phyloP scores from a whole-genome alignment of 2,797 vertebrate species.

The Setipinna tenuifilis region DNA sequence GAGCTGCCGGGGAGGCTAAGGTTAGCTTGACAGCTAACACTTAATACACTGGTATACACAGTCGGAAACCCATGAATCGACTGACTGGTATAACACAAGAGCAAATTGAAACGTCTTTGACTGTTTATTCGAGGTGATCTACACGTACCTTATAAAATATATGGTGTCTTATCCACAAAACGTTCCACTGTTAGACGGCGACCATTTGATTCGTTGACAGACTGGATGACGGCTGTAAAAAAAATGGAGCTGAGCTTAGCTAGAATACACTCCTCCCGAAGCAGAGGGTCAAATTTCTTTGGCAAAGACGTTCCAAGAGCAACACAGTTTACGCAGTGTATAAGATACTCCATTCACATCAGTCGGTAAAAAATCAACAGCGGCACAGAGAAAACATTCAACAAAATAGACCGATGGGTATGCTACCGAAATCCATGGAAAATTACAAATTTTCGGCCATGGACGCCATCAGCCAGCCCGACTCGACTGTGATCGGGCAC shows the following conservation, averaged over 20 bases:
- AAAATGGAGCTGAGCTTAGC: conserved; percentile 61
- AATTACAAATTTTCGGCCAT: background rate
- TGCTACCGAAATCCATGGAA: background rate
- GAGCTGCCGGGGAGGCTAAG: background rate
- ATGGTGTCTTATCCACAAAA: conserved; percentile 22
- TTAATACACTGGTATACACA: background rate
- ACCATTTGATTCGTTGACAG: conserved; percentile 38
- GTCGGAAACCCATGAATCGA: background rate
- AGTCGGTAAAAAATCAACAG: conserved; percentile 34
- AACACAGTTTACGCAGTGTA: conserved; percentile 36
- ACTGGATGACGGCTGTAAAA: conserved; percentile 41
- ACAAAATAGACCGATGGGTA: background rate
- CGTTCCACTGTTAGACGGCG: conserved; percentile 27
- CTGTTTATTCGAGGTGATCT: background rate
- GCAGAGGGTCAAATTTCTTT: conserved; percentile 70
- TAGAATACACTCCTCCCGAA: conserved; percentile 55
- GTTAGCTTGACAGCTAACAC: background rate
- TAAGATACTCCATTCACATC: conserved; percentile 70
- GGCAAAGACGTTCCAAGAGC: conserved; percentile 54
- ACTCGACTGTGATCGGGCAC: background rate
- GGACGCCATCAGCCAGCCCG: background rate
- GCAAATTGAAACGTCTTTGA: background rate
- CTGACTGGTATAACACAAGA: background rate
- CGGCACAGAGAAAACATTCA: conserved; percentile 20
- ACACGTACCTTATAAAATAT: conserved; percentile 15